phyloP scores from a whole-genome alignment of 2,888 invertebrate genomes.

The Lysandra coridon region DNA sequence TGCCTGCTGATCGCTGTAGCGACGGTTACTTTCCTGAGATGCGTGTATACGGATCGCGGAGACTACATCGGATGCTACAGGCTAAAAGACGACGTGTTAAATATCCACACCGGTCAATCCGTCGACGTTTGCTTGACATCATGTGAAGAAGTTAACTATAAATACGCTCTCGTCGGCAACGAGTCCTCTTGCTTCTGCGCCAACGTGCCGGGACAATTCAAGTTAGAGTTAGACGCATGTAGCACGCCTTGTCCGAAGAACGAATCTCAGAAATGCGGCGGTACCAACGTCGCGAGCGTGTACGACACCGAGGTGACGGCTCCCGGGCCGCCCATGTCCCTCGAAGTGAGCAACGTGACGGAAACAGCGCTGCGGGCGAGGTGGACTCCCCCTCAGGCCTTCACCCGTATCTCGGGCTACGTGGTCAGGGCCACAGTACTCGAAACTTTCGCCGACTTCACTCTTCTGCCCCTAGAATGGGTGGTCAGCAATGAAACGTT shows the following conservation, averaged over 20 bases:
- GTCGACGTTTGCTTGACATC: constrained; percentile 71
- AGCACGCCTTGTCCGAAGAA: constrained; percentile 82
- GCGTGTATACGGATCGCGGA: constrained; percentile 58
- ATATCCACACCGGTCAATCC: constrained; percentile 72
- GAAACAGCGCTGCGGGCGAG: constrained; percentile 82
- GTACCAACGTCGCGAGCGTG: constrained; percentile 83
- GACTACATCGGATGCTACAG: constrained; percentile 71
- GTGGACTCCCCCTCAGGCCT: constrained; percentile 81
- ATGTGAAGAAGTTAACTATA: constrained; percentile 72
- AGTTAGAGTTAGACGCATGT: constrained; percentile 71
- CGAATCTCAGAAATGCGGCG: constrained; percentile 84
- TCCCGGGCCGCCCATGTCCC: constrained; percentile 85
- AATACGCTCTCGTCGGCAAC: constrained; percentile 69
- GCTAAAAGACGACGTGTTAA: constrained; percentile 60
- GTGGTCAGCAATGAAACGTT: constrained; percentile 81
- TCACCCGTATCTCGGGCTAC: constrained; percentile 77
- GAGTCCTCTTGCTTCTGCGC: constrained; percentile 73
- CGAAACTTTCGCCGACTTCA: constrained; percentile 79
- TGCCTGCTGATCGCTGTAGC: constrained; percentile 46
- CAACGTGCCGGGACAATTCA: constrained; percentile 65
- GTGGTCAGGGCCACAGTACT: constrained; percentile 77
- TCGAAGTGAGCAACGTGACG: constrained; percentile 80
- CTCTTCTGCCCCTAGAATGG: constrained; percentile 77
- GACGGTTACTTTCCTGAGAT: constrained; percentile 45
- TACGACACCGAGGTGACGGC: constrained; percentile 84